Base-by-base conservation (phyloP, 2,888 invertebrate species). In the Leptarthrus brevirostris region DNA sequence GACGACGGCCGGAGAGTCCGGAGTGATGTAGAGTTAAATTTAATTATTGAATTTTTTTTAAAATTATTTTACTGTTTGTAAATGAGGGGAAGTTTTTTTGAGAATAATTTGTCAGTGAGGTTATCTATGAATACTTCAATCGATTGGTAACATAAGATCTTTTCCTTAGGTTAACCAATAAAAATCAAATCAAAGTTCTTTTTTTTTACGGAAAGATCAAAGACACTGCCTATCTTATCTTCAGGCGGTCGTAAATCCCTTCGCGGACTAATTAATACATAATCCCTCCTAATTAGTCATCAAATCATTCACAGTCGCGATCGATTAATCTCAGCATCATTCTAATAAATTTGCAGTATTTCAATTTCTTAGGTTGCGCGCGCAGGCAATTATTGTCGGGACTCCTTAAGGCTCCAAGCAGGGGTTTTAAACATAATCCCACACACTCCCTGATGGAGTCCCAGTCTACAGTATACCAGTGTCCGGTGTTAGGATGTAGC, bases 281-380 rank as follows among this genome's bases (percentile, higher is more conserved):
- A 71, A 71, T 71, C 70, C 53, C 49, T 53, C 22, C 70, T 71
- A 71, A 71, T 71, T 71, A 71, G 70, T 71, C 70, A 71, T 54
- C 70, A 54, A 71, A 71, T 54, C 70, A 71, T 71, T 71, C 53
- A 54, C 40, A 53, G 70, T 71, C 70, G 30, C 22, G 40, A 54
- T 54, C 70, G 53, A 71, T 71, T 71, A 54, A 71, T 71, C 70
- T 71, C 54, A 40, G 54, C 54, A 53, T 71, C 40, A 54, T 71
- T 54, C 36, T 34, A 71, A 71, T 71, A 71, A 71, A 71, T 71
- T 71, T 54, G 54, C 70, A 71, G 54, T 36, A 36, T 71, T 54
- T 71, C 54, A 71, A 44, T 20, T 36, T 71, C 70, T 54, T 54
- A 26, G 5, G 54, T 40, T 71, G 70, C 40, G 70, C 53, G 52